Percentiles rank a stretch among this genome's conserved stretches.
Conservation (phyloP, 1,140 invertebrate genomes). For the Sesamia nonagrioides region DNA sequence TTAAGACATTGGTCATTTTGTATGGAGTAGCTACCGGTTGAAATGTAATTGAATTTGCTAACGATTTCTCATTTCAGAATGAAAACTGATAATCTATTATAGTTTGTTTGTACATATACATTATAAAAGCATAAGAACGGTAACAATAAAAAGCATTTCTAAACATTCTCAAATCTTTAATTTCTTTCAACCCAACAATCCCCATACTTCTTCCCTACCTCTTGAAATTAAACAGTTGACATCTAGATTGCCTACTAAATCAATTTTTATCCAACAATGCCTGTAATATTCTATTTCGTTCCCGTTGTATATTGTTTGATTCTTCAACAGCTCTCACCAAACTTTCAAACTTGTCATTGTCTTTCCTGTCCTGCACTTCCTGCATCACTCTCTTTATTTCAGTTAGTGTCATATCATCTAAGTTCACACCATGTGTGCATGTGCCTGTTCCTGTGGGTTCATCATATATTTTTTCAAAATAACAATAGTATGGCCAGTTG, state of each 20-base stretch:
- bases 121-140: conserved; percentile 83
- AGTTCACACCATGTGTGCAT: conserved; percentile 52
- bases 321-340: conserved; percentile 74
- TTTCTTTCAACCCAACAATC: conserved; percentile 19
- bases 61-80: conserved; percentile 83
- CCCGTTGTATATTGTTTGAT: conserved; percentile 80
- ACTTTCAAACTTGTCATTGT: conserved; percentile 76
- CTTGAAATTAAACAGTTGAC: conserved; percentile 6
- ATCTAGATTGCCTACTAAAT: not conserved
- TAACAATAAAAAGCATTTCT: conserved; percentile 86
- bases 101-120: conserved; percentile 87
- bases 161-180: conserved; percentile 71
- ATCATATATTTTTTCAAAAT: conserved; percentile 81
- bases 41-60: conserved; percentile 75
- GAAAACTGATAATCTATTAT: conserved; percentile 83
- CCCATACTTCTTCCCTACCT: not conserved
- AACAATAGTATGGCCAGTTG: conserved; percentile 79
- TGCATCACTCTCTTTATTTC: conserved; percentile 71
- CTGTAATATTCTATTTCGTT: conserved; percentile 79
- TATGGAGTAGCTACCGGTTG: conserved; percentile 68
- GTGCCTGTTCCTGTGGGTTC: conserved; percentile 52
- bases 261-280: conserved; percentile 70
- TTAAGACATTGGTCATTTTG: conserved; percentile 73
- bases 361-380: conserved; percentile 66
- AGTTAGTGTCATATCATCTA: conserved; percentile 63